phyloP scores from a whole-genome alignment of 2,888 invertebrate genomes.

The Xylocampa areola region DNA sequence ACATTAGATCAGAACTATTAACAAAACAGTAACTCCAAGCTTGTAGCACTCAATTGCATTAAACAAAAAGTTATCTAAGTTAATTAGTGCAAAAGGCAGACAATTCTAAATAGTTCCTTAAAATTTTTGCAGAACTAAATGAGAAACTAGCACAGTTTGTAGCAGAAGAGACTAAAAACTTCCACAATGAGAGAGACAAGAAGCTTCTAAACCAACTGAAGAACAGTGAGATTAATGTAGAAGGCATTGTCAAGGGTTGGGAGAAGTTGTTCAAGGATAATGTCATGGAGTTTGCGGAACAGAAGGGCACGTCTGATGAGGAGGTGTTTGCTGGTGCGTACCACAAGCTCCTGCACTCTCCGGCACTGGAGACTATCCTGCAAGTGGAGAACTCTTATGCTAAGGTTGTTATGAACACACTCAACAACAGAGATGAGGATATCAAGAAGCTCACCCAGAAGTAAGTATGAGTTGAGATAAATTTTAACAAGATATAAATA shows the following conservation, averaged over 20 bases:
- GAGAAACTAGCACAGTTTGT: slow-evolving; percentile 91
- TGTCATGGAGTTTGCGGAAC: slow-evolving; percentile 95
- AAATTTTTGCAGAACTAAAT: slow-evolving; percentile 86
- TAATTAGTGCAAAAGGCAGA: too few relatives aligned
- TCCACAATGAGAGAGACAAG: slow-evolving; percentile 91
- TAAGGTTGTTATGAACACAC: slow-evolving; percentile 93
- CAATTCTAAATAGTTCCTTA: too few relatives aligned
- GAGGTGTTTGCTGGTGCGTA: slow-evolving; percentile 96
- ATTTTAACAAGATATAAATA: too few relatives aligned
- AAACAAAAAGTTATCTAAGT: too few relatives aligned
- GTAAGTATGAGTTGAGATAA: slow-evolving; percentile 69
- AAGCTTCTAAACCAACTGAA: slow-evolving; percentile 90
- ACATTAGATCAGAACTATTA: too few relatives aligned
- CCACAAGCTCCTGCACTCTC: slow-evolving; percentile 95
- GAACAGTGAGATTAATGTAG: slow-evolving; percentile 91
- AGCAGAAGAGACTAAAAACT: slow-evolving; percentile 91
- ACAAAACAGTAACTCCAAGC: too few relatives aligned
- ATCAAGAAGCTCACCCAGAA: slow-evolving; percentile 92
- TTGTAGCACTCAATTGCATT: too few relatives aligned
- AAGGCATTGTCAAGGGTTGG: slow-evolving; percentile 94
- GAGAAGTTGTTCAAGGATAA: slow-evolving; percentile 95
- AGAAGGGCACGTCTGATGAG: slow-evolving; percentile 94
- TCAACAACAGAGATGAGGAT: slow-evolving; percentile 93
- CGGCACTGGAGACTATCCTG: slow-evolving; percentile 96
- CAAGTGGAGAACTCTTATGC: slow-evolving; percentile 97